Evolutionary conservation across 2,888 invertebrate genomes (phyloP), one percentile per base, ranked within the genome.

Genomic region (Philonicus albiceps): DNA sequence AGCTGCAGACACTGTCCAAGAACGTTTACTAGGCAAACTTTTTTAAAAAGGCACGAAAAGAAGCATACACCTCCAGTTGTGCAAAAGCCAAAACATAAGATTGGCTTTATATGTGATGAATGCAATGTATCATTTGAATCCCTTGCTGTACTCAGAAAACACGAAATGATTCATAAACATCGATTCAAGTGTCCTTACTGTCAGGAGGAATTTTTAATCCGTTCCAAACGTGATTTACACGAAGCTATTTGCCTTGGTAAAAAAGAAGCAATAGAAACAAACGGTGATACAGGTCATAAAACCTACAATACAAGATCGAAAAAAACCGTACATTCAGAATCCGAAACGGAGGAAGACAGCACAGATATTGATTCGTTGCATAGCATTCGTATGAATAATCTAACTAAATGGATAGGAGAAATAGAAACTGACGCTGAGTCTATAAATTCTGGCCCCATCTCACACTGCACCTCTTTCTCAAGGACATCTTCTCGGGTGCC

Each of bases 211-310:
- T 88, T 88, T 76, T 76, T 16, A 13, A 22, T 86, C 1, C 76
- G 16, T 8, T 1, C 34, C 16, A 86, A 87, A 40, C 40, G 85
- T 11, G 87, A 88, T 13, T 80, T 86, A 30, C 88, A 88, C 34
- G 81, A 87, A 78, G 88, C 88, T 0, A 40, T 76, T 22, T 88
- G 88, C 64, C 73, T 34, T 19, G 88, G 88, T 22, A 80, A 80
- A 73, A 40, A 31, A 6, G 78, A 22, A 6, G 43, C 72, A 11
- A 27, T n/a, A 19, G 43, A 75, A 55, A 22, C n/a, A 5, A 78
- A 78, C 8, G 78, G 49, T 27, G 4, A 31, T 5, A 34, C 30
- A 34, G n/a, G 27, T 64, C 13, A 13, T 13, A 6, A 8, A 31
- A 53, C 74, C 76, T 49, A 37, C 64, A 64, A 34, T 8, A 86